Percentiles rank a stretch among this genome's conserved stretches.
Evolutionary conservation across 2,797 vertebrate species (phyloP).

Genomic region (Onychomys torridus): DNA sequence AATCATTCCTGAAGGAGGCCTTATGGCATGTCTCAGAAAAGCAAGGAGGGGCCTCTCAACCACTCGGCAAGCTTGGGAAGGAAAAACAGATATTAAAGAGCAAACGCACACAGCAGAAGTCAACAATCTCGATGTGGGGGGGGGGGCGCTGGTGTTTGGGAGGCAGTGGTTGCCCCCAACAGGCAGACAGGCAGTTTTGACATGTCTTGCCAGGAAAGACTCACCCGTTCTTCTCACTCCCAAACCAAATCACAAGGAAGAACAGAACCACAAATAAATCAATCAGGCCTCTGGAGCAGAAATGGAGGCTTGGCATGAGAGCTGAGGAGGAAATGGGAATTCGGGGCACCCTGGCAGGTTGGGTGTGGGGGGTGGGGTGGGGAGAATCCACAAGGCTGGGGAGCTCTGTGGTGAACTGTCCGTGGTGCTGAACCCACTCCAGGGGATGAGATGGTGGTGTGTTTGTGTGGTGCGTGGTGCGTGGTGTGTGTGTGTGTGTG

Average conservation of each 20-base stretch:
- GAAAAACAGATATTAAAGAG: conserved; percentile 24
- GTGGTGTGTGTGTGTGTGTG: not conserved
- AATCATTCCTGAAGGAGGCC: not conserved
- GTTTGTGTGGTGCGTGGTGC: too few species aligned
- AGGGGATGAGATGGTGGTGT: not conserved
- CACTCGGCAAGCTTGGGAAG: not conserved
- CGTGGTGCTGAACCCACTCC: not conserved
- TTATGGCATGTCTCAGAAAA: not conserved
- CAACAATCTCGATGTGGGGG: conserved; percentile 21
- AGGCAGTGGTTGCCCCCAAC: conserved; percentile 66
- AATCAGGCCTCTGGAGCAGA: conserved; percentile 36
- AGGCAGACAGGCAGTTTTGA: conserved; percentile 79
- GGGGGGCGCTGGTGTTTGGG: not conserved
- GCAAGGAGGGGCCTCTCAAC: conserved; percentile 2
- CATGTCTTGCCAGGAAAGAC: conserved; percentile 49
- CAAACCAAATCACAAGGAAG: not conserved
- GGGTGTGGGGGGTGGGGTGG: not conserved
- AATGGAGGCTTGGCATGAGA: not conserved
- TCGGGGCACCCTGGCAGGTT: rapidly evolving
- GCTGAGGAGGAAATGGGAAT: not conserved
- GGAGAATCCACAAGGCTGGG: not conserved
- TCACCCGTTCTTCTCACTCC: not conserved
- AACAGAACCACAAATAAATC: conserved; percentile 71
- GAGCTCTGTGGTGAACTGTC: not conserved
- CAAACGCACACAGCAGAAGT: not conserved